Evolutionary conservation across 2,888 invertebrate genomes (phyloP).

Genomic region (Parthenolecanium corni): DNA sequence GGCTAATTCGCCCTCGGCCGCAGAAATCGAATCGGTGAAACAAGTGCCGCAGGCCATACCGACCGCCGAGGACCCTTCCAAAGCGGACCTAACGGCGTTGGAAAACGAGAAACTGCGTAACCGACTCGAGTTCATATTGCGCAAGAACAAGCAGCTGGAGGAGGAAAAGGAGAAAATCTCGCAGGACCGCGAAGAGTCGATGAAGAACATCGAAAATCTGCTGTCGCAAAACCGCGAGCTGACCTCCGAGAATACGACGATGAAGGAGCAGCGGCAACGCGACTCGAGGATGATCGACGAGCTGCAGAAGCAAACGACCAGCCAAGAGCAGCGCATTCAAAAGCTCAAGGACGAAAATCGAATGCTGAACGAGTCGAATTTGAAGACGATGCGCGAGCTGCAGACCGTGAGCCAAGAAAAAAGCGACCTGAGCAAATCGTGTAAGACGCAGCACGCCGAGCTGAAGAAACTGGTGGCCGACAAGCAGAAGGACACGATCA

Average conservation of each 20-base stretch:
- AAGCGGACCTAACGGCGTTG: background rate
- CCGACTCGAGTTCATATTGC: background rate
- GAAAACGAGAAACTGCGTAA: slow-evolving; percentile 10
- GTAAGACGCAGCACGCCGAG: slow-evolving; percentile 6
- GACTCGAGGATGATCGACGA: slow-evolving; percentile 2
- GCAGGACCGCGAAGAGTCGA: slow-evolving; percentile 3
- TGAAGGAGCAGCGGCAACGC: background rate
- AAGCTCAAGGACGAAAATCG: slow-evolving; percentile 14
- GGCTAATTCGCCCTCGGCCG: too few species aligned
- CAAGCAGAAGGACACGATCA: background rate
- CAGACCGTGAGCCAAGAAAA: background rate
- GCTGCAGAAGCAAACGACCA: background rate
- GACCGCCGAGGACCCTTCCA: background rate
- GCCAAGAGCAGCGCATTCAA: background rate
- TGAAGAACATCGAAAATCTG: slow-evolving; percentile 9
- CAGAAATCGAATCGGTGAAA: background rate
- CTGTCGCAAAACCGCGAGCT: slow-evolving; percentile 13
- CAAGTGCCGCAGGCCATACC: background rate
- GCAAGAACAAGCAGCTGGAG: slow-evolving; percentile 4
- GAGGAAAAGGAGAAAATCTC: slow-evolving; percentile 1
- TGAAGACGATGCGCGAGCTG: slow-evolving; percentile 6
- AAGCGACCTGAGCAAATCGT: slow-evolving; percentile 8
- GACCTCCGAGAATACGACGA: slow-evolving; percentile 1
- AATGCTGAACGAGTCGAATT: slow-evolving; percentile 13
- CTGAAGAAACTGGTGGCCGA: slow-evolving; percentile 1